phyloP scores from a whole-genome alignment of 2,888 invertebrate genomes.

The Eupithecia vulgata region DNA sequence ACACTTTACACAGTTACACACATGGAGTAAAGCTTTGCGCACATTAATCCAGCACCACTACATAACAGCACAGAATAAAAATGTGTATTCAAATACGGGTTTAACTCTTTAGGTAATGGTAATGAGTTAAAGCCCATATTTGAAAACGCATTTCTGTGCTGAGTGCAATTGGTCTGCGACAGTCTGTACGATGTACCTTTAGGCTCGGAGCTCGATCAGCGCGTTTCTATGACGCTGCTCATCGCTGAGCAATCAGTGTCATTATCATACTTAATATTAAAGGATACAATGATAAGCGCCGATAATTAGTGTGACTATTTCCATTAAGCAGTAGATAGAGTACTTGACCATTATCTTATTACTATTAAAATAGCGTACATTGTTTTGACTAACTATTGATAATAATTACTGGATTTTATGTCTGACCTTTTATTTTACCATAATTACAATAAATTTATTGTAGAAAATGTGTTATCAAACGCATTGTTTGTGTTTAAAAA shows the following conservation, averaged over 20 bases:
- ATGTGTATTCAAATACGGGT: too few relatives aligned
- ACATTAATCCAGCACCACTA: too few relatives aligned
- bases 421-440: neutral
- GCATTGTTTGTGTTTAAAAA: neutral
- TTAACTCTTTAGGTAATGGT: too few relatives aligned
- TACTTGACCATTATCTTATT: neutral
- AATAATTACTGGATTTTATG: neutral
- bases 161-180: too few relatives aligned
- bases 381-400: neutral
- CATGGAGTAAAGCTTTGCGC: neutral
- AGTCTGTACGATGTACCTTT: too few relatives aligned
- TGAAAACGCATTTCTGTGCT: too few relatives aligned
- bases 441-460: neutral
- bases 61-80: too few relatives aligned
- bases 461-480: neutral
- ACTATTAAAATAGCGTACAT: neutral
- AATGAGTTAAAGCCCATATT: too few relatives aligned
- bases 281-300: too few relatives aligned
- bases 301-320: neutral
- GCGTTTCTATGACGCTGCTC: neutral
- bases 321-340: neutral
- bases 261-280: neutral
- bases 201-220: neutral
- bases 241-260: too few relatives aligned
- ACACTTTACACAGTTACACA: neutral